phyloP scores from a whole-genome alignment of 2,113 vertebrate genomes.

The Larimichthys polyactis region DNA sequence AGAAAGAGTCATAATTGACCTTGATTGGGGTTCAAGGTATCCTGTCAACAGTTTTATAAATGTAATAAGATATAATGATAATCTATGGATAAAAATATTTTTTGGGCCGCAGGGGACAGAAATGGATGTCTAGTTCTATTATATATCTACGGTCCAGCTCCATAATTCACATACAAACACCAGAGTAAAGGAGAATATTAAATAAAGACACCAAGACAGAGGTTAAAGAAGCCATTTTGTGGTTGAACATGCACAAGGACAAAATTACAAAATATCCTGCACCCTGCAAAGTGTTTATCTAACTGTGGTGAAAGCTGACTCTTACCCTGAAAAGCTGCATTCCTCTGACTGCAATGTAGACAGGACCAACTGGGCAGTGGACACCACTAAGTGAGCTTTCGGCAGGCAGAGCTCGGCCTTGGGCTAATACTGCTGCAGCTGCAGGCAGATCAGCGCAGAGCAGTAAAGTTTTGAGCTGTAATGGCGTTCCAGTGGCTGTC shows the following conservation, averaged over 20 bases:
- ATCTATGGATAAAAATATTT: no score
- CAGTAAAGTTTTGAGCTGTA: slow-evolving; percentile 61
- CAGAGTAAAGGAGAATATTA: not conserved
- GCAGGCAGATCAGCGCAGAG: slow-evolving; percentile 49
- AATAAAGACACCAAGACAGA: not conserved
- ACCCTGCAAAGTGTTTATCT: slow-evolving; percentile 12
- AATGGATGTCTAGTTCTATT: no score
- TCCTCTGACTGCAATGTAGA: slow-evolving; percentile 27
- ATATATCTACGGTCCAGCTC: no score
- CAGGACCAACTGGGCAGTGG: slow-evolving; percentile 19
- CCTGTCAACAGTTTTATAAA: no score
- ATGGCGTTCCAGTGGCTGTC: slow-evolving; percentile 70
- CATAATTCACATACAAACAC: not conserved
- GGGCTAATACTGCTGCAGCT: slow-evolving; percentile 56
- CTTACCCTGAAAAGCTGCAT: slow-evolving; percentile 24
- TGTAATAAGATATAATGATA: no score
- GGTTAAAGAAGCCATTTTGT: not conserved
- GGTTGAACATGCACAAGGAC: not conserved
- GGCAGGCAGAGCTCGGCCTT: slow-evolving; percentile 44
- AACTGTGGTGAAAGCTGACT: slow-evolving; percentile 22
- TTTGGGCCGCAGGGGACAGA: no score
- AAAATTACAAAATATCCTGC: not conserved
- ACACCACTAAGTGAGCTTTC: slow-evolving; percentile 42
- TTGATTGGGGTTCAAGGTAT: no score
- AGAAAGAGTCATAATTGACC: no score